These are phyloP conservation scores for Netelia melanura DNA, from an alignment of 2,888 invertebrate species.

Conservation along the genomic window DNA sequence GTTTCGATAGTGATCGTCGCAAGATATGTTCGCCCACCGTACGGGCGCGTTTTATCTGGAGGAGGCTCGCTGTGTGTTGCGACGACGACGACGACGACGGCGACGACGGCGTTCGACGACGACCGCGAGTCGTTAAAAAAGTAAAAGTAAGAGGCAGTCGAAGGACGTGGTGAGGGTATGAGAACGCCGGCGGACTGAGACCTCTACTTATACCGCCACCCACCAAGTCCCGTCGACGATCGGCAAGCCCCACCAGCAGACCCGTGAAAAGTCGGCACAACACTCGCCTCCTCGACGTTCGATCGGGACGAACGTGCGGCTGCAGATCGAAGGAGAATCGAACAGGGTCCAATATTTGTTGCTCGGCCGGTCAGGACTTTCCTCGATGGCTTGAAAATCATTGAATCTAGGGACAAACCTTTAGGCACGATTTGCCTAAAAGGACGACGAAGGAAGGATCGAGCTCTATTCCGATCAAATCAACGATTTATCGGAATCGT, in stretches of 20 bases:
- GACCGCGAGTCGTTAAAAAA: conserved; percentile 75
- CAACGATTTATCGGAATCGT: not conserved
- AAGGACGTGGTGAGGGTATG: conserved; percentile 84
- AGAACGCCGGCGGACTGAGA: conserved; percentile 83
- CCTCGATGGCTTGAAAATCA: conserved; percentile 11
- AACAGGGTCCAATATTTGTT: not conserved
- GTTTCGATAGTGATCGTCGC: conserved; percentile 19
- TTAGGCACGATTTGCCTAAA: not conserved
- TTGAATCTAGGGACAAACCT: not conserved
- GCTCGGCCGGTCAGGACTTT: not conserved
- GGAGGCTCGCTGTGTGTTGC: conserved; percentile 63
- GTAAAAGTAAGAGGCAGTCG: conserved; percentile 83
- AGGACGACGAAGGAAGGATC: too few species aligned
- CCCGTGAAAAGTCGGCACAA: conserved; percentile 79
- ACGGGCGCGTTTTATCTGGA: conserved; percentile 69
- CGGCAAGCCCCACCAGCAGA: conserved; percentile 80
- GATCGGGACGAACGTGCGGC: conserved; percentile 2
- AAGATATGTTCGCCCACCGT: conserved; percentile 44
- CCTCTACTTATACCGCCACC: conserved; percentile 84
- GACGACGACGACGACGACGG: conserved; percentile 68
- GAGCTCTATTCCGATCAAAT: not conserved
- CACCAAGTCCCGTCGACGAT: conserved; percentile 79
- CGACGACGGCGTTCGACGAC: conserved; percentile 70
- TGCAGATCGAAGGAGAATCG: not conserved
- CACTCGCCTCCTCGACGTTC: conserved; percentile 45